A percentile compares a stretch with the other conserved stretches of the same genome.
phyloP scores from a whole-genome alignment of 2,113 vertebrate genomes.

The Vanacampus margaritifer region DNA sequence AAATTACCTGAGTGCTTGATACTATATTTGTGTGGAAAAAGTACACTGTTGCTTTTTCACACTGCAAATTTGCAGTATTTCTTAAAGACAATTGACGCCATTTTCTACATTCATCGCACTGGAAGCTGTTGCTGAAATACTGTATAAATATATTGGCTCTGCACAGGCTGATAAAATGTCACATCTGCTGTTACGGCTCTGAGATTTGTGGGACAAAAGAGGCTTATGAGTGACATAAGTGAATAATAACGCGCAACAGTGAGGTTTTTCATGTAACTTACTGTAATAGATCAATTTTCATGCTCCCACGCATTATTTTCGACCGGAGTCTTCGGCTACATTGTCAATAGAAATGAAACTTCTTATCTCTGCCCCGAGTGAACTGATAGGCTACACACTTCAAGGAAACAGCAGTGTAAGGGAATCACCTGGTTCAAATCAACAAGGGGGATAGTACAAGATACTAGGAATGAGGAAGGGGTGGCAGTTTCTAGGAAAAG shows the following conservation, averaged over 20 bases:
- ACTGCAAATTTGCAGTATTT: too few species aligned
- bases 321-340: not conserved
- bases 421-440: slow-evolving; percentile 45
- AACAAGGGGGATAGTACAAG: slow-evolving; percentile 47
- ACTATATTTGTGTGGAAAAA: too few species aligned
- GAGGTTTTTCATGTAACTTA: not conserved
- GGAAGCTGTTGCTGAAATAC: not conserved
- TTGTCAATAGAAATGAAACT: not conserved
- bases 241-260: slow-evolving; percentile 20
- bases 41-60: too few species aligned
- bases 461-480: slow-evolving; percentile 54
- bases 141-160: not conserved
- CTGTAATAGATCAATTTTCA: not conserved
- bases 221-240: slow-evolving; percentile 1
- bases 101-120: not conserved
- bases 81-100: not conserved
- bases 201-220: not conserved
- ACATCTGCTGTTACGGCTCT: not conserved
- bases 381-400: slow-evolving; percentile 15
- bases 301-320: not conserved
- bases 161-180: not conserved
- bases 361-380: slow-evolving; percentile 8
- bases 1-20: too few species aligned
- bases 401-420: slow-evolving; percentile 18
- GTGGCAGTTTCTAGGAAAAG: slow-evolving; percentile 58